Evolutionary conservation across 2,888 invertebrate species (phyloP).

Genomic region (Clanis bilineata): DNA sequence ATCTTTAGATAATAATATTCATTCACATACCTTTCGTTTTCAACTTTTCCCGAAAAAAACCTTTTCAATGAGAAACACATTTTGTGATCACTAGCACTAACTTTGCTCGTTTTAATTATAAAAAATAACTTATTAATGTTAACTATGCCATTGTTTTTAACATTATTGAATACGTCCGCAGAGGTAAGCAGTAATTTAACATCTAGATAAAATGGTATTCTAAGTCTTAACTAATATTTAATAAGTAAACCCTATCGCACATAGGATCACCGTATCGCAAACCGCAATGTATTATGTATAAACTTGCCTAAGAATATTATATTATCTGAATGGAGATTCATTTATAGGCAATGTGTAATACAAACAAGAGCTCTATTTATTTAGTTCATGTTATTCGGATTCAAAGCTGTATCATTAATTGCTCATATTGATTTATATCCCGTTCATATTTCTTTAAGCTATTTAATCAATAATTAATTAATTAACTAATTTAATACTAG

Average conservation of each 20-base stretch:
- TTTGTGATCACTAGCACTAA: neutral
- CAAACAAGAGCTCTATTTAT: no score
- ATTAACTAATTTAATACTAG: no score
- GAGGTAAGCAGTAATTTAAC: neutral
- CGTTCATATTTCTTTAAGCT: no score
- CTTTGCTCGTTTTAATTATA: neutral
- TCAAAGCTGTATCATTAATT: no score
- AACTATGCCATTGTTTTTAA: neutral
- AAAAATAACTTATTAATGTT: no score
- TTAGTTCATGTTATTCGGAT: no score
- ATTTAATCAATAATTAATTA: no score
- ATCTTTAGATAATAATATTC: neutral
- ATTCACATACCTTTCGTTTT: neutral
- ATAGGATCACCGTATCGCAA: neutral
- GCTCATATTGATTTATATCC: no score
- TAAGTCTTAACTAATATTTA: neutral
- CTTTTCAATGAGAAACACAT: slow-evolving; percentile 2
- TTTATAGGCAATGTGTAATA: no score
- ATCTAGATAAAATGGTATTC: neutral
- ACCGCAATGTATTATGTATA: no score
- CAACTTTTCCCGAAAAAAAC: neutral
- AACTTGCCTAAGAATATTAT: no score
- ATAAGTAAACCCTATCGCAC: neutral
- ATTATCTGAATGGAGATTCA: no score
- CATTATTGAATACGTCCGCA: neutral